Evolutionary conservation across 1,140 invertebrate species (phyloP).

Genomic region (Polypedilum pembai): DNA sequence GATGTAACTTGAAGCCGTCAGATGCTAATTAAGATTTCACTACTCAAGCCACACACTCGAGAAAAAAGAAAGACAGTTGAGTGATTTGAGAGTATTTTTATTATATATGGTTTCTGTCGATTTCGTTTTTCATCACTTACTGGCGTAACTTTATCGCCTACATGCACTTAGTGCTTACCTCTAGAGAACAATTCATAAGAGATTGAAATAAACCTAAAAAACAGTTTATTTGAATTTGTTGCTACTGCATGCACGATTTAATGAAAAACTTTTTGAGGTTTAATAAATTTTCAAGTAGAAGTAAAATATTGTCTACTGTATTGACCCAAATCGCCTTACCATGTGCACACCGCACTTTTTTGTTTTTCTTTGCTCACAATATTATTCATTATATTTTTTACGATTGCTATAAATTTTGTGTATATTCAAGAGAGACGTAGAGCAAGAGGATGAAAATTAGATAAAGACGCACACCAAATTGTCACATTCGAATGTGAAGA

Average conservation of each 20-base stretch:
- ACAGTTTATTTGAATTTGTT: neutral
- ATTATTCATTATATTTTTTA: neutral
- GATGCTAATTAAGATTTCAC: neutral
- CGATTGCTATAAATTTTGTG: neutral
- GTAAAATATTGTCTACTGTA: neutral
- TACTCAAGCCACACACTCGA: neutral
- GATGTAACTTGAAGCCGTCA: neutral
- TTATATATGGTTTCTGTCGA: neutral
- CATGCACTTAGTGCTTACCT: neutral
- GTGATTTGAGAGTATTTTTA: neutral
- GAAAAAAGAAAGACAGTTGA: neutral
- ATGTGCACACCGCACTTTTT: neutral
- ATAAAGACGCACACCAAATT: too few relatives aligned
- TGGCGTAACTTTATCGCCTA: neutral
- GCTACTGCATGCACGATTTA: neutral
- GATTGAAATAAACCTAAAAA: neutral
- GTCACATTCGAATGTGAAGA: too few relatives aligned
- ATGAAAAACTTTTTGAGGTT: neutral
- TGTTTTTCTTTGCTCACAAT: too few relatives aligned
- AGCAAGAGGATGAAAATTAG: too few relatives aligned
- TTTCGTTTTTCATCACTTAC: neutral
- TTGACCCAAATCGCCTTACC: neutral
- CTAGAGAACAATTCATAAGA: neutral
- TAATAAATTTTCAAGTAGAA: constrained; percentile 3
- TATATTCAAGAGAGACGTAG: too few relatives aligned